Evolutionary conservation across 2,888 invertebrate species (phyloP), one percentile per base, ranked within the genome.

Genomic region (Meiosimyza decipiens): DNA sequence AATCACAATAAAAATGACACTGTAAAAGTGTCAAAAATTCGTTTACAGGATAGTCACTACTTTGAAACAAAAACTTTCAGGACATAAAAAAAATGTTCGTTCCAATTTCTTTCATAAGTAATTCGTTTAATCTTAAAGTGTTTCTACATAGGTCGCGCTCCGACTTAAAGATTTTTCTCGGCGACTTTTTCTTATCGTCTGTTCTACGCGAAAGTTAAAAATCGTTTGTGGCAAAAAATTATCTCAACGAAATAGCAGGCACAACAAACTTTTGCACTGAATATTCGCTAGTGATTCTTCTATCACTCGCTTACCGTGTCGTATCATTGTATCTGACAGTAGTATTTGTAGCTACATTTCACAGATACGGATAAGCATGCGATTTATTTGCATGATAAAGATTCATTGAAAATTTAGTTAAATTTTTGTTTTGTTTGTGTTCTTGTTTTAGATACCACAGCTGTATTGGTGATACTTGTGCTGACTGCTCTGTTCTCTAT

Each of bases 331-430:
- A 62, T 33, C 55, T 71, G 62, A n/a, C 71, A 47, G 22, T 64
- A 49, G 74, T 64, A 68, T 73, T 15, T 59, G 49, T 65, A 40
- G 40, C 40, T 40, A 40, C 40, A 40, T 40, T 50, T 49, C 60
- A 62, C 51, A 40, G 63, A 18, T 51, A 49, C 62, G 59, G 65
- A 71, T 65, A 71, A 59, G 71, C 52, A 62, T 71, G 75, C 81
- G 80, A 82, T 82, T 82, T 80, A 79, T 80, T 81, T 78, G 77
- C 81, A 79, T 80, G 80, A 82, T 80, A 80, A 79, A 77, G n/a
- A 78, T 82, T 82, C 54, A 60, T 28, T 28, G 59, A 60, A 28
- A 22, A 9, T 22, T 28, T 79, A 79, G 81, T 82, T 82, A 81
- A 81, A 82, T 80, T 82, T 81, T 78, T 74, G 18, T 50, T 67